phyloP scores from a whole-genome alignment of 2,113 vertebrate species.

The Gnathochromis pfefferi region DNA sequence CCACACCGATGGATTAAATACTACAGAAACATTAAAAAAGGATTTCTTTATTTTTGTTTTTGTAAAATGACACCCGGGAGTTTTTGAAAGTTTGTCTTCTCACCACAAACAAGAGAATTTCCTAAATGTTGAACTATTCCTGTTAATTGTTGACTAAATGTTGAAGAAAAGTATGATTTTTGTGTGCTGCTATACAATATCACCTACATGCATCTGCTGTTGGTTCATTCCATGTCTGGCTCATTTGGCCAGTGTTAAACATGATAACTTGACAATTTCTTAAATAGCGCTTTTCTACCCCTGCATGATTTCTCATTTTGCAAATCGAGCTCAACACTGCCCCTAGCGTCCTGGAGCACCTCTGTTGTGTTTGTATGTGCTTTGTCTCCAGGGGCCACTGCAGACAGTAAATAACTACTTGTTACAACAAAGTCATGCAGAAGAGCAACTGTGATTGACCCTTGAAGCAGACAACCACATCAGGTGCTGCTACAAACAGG shows the following conservation, averaged over 20 bases:
- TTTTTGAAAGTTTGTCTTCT: neutral
- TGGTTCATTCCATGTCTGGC: neutral
- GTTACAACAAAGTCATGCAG: neutral
- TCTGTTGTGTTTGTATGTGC: neutral
- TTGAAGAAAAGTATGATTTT: neutral
- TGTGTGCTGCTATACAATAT: neutral
- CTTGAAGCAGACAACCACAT: neutral
- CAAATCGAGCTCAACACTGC: neutral
- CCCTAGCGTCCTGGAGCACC: neutral
- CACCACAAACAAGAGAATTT: neutral
- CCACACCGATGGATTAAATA: neutral
- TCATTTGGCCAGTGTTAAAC: neutral
- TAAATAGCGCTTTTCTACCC: neutral
- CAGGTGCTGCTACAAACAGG: neutral
- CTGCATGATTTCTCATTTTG: neutral
- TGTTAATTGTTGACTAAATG: neutral
- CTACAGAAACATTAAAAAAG: neutral
- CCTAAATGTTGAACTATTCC: neutral
- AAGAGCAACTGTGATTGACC: neutral
- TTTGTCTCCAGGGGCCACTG: neutral
- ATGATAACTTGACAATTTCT: neutral
- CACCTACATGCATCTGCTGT: neutral
- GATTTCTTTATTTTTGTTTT: neutral
- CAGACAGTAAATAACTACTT: neutral
- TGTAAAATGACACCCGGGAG: neutral